phyloP scores from a whole-genome alignment of 2,113 vertebrate genomes.

The Smithornis capensis region DNA sequence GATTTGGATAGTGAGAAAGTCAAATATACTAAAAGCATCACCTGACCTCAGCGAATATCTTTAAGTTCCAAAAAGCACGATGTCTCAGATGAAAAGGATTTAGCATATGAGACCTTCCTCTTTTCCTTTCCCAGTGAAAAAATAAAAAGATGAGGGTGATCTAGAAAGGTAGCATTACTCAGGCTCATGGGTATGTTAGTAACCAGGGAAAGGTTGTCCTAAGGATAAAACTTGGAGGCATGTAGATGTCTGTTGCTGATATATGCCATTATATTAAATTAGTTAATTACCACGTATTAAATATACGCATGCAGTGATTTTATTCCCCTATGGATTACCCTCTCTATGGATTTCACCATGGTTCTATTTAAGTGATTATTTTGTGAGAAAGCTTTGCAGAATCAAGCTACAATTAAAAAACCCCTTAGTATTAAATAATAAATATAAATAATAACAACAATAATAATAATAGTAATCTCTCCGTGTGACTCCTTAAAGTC shows the following conservation, averaged over 20 bases:
- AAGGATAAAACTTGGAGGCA: not conserved
- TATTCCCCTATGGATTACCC: not conserved
- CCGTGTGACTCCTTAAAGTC: not conserved
- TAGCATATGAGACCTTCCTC: not conserved
- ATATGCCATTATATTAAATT: not conserved
- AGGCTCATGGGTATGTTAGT: not conserved
- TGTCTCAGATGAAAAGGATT: not conserved
- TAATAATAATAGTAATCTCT: too few relatives aligned
- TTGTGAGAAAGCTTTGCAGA: not conserved
- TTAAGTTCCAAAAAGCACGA: not conserved
- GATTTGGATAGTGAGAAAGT: not conserved
- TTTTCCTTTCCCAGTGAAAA: not conserved
- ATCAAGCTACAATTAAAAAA: not conserved
- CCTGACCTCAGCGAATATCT: not conserved
- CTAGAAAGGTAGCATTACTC: not conserved
- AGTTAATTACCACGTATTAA: not conserved
- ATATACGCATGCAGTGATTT: not conserved
- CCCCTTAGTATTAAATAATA: not conserved
- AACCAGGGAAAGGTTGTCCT: not conserved
- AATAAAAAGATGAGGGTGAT: not conserved
- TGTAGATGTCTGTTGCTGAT: not conserved
- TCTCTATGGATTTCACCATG: not conserved
- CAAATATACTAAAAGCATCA: not conserved
- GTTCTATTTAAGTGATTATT: not conserved
- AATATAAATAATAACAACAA: not conserved